Evolutionary conservation across 2,797 vertebrate species (phyloP).

Genomic region (Enteromius unitaeniatus): DNA sequence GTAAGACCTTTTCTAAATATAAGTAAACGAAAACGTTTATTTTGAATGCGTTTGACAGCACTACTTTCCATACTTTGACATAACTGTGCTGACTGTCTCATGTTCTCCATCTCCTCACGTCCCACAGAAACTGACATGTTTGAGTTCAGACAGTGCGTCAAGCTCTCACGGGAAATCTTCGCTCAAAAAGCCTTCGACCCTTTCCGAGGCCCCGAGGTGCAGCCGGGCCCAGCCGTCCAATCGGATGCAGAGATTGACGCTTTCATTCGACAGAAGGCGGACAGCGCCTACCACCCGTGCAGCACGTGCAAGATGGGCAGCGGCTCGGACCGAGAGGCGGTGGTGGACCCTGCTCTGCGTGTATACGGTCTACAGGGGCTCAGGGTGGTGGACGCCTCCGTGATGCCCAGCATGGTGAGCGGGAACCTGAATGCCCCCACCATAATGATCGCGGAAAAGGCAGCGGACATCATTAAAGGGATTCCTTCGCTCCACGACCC

Average conservation of each 20-base stretch:
- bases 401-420: constrained; percentile 96
- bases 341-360: constrained; percentile 85
- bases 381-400: constrained; percentile 92
- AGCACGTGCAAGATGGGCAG: constrained; percentile 96
- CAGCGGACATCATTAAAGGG: constrained; percentile 89
- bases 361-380: constrained; percentile 90
- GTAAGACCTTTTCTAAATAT: too few relatives aligned
- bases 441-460: constrained; percentile 97
- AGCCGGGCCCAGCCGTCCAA: constrained; percentile 82
- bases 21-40: too few relatives aligned
- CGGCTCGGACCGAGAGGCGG: constrained; percentile 81
- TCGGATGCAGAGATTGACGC: constrained; percentile 92
- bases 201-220: constrained; percentile 88
- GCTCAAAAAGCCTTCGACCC: constrained; percentile 89
- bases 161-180: constrained; percentile 91
- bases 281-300: constrained; percentile 95
- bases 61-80: neutral
- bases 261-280: constrained; percentile 89
- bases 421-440: constrained; percentile 96
- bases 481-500: constrained; percentile 77
- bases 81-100: neutral
- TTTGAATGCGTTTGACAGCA: too few relatives aligned
- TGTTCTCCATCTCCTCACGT: neutral
- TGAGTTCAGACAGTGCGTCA: constrained; percentile 90
- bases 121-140: constrained; percentile 83